A percentile compares a stretch with the other conserved stretches of the same genome.
Evolutionary conservation across 2,888 invertebrate genomes (phyloP).

Genomic region (Chromoteleia sp.): DNA sequence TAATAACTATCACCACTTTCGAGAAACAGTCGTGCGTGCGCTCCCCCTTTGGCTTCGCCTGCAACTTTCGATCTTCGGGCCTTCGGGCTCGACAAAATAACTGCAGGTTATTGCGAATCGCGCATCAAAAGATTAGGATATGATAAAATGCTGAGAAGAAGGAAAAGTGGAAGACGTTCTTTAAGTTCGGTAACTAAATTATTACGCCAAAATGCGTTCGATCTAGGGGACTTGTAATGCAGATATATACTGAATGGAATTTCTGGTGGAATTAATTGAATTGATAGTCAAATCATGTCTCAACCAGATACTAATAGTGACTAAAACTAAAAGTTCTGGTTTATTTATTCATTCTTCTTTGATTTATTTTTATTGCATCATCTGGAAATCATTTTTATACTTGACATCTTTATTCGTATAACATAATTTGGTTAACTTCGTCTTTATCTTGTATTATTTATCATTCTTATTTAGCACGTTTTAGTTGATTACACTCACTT

Average conservation of each 20-base stretch:
- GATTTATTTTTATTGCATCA: too few relatives aligned
- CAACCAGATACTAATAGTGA: too few relatives aligned
- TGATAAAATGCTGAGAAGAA: constrained; percentile 33
- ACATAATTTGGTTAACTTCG: too few relatives aligned
- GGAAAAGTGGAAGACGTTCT: constrained; percentile 25
- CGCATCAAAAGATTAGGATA: constrained; percentile 48
- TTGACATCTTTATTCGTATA: too few relatives aligned
- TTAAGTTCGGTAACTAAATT: constrained; percentile 38
- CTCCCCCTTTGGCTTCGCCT: constrained; percentile 12
- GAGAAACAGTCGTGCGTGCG: constrained; percentile 42
- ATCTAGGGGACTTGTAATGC: constrained; percentile 9
- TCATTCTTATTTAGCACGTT: too few relatives aligned
- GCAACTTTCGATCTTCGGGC: background rate
- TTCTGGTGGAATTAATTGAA: background rate
- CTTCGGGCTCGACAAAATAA: too few relatives aligned
- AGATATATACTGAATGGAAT: constrained; percentile 5
- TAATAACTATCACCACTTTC: constrained; percentile 53
- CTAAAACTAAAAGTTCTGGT: too few relatives aligned
- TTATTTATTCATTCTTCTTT: too few relatives aligned
- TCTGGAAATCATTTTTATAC: too few relatives aligned
- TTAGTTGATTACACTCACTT: too few relatives aligned
- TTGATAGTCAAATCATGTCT: too few relatives aligned
- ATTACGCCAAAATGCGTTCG: constrained; percentile 33
- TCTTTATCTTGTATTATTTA: too few relatives aligned
- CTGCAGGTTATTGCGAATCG: constrained; percentile 51